These are phyloP conservation scores for Aeoliscus strigatus DNA, from an alignment of 2,797 vertebrate species.

Conservation along the genomic window DNA sequence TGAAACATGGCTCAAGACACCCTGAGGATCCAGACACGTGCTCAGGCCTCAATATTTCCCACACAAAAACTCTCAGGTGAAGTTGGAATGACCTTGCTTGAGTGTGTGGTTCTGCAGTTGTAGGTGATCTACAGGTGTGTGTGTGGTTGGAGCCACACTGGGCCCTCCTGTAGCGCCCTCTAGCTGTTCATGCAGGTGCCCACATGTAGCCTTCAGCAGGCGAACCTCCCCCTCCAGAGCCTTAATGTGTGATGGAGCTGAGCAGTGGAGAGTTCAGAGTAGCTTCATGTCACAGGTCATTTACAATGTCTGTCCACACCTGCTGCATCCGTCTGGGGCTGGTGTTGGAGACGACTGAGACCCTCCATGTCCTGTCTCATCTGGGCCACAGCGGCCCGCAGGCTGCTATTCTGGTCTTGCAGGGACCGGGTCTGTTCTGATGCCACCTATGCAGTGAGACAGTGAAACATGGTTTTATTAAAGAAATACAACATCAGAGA, in stretches of 20 bases:
- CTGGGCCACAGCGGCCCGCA: slow-evolving; percentile 76
- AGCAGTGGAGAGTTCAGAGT: background rate
- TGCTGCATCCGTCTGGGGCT: no score
- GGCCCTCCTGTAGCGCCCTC: slow-evolving; percentile 29
- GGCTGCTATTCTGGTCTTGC: slow-evolving; percentile 79
- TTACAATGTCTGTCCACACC: slow-evolving; percentile 32
- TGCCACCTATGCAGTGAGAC: slow-evolving; percentile 24
- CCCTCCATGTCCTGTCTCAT: slow-evolving; percentile 90
- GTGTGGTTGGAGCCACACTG: background rate
- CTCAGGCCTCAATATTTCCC: no score
- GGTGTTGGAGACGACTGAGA: slow-evolving; percentile 47
- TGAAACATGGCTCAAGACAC: slow-evolving; percentile 36
- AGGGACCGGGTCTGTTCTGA: slow-evolving; percentile 73
- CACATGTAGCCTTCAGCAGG: slow-evolving; percentile 58
- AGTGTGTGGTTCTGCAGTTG: slow-evolving; percentile 45
- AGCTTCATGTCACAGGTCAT: background rate
- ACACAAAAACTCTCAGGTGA: no score
- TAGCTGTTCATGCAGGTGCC: slow-evolving; percentile 56
- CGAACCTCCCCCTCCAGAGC: slow-evolving; percentile 68
- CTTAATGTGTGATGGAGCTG: slow-evolving; percentile 47
- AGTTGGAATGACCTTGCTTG: slow-evolving; percentile 11
- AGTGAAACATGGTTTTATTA: slow-evolving; percentile 34
- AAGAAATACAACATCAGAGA: background rate
- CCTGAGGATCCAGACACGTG: slow-evolving; percentile 42
- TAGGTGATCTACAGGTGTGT: slow-evolving; percentile 17